phyloP scores from a whole-genome alignment of 2,797 vertebrate genomes.

The Pampus argenteus region DNA sequence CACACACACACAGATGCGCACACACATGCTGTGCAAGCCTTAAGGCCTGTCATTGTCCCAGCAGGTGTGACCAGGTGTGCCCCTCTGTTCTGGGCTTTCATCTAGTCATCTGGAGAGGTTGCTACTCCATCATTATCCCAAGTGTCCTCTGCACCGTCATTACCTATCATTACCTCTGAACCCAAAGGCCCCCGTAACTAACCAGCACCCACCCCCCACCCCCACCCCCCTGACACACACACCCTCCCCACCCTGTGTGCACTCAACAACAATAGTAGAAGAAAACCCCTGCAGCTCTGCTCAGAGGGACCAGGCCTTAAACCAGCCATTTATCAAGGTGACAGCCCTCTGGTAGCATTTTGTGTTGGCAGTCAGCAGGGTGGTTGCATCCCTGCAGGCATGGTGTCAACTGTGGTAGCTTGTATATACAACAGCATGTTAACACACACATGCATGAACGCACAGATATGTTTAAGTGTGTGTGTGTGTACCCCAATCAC shows the following conservation, averaged over 20 bases:
- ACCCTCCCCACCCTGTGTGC: slow-evolving; percentile 46
- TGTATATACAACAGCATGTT: slow-evolving; percentile 40
- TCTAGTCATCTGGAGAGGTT: slow-evolving; percentile 79
- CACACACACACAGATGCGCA: slow-evolving; percentile 45
- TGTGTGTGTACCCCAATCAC: slow-evolving; percentile 14
- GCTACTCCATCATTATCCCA: slow-evolving; percentile 80
- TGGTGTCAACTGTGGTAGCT: slow-evolving; percentile 44
- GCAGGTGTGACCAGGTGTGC: slow-evolving; percentile 85
- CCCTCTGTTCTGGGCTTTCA: slow-evolving; percentile 76
- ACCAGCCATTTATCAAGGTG: slow-evolving; percentile 69
- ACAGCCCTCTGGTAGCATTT: slow-evolving; percentile 59
- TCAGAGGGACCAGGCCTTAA: slow-evolving; percentile 48
- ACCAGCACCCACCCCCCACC: slow-evolving; percentile 26
- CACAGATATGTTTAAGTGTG: background rate
- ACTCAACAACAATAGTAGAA: slow-evolving; percentile 72
- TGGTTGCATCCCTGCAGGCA: slow-evolving; percentile 53
- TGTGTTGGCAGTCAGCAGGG: slow-evolving; percentile 59
- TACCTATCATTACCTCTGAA: slow-evolving; percentile 82
- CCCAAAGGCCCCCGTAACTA: slow-evolving; percentile 54
- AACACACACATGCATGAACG: slow-evolving; percentile 41
- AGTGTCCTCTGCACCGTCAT: slow-evolving; percentile 80
- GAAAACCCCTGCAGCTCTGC: slow-evolving; percentile 68
- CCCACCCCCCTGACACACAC: slow-evolving; percentile 32
- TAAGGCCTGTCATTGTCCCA: slow-evolving; percentile 83
- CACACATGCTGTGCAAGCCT: slow-evolving; percentile 66